Percentiles rank a stretch among this genome's conserved stretches.
These are phyloP conservation scores for Metacarcinus magister DNA, from an alignment of 2,888 invertebrate genomes.

Conservation along the genomic window DNA sequence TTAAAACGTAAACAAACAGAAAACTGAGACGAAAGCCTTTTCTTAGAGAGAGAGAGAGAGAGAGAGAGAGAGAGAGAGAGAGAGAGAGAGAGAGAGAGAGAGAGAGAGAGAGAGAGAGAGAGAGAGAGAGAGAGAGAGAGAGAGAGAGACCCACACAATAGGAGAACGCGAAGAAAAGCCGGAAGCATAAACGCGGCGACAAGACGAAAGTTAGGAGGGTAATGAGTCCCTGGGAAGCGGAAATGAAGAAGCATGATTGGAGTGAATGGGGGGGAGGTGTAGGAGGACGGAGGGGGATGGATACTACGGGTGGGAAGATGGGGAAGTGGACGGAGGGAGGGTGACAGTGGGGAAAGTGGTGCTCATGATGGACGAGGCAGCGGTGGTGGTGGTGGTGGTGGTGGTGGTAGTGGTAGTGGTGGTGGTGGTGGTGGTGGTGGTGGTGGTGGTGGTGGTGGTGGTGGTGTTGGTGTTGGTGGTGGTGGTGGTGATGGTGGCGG, in stretches of 20 bases:
- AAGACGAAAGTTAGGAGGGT: conserved; percentile 36
- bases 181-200: conserved; percentile 27
- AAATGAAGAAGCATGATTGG: conserved; percentile 41
- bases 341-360: conserved; percentile 19
- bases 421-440: not conserved
- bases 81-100: conserved; percentile 19
- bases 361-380: not conserved
- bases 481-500: too few species aligned
- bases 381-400: not conserved
- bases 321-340: not conserved
- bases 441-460: not conserved
- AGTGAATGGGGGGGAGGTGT: not conserved
- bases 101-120: conserved; percentile 36
- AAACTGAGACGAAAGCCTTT: not conserved
- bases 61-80: conserved; percentile 4
- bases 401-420: not conserved
- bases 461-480: too few species aligned
- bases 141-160: not conserved
- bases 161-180: not conserved
- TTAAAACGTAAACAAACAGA: not conserved
- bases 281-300: not conserved
- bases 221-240: conserved; percentile 44
- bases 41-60: not conserved
- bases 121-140: not conserved
- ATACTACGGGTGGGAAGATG: not conserved